Evolutionary conservation across 2,113 vertebrate genomes (phyloP).

Genomic region (Neogale vison): DNA sequence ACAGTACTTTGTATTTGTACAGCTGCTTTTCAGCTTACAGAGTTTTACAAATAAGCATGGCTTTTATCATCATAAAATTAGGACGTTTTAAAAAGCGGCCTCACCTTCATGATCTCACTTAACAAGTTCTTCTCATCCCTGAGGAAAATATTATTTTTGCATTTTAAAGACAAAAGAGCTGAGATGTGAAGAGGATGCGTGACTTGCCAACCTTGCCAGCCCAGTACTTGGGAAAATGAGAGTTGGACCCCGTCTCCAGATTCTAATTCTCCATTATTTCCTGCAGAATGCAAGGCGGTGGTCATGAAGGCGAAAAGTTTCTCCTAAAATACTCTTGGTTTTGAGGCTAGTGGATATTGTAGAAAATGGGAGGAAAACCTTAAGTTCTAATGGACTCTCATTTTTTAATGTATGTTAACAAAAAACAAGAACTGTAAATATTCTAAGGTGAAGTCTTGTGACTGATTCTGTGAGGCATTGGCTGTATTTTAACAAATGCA

Average conservation of each 20-base stretch:
- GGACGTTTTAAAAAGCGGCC: neutral
- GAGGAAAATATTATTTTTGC: neutral
- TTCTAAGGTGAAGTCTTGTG: neutral
- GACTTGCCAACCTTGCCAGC: rapidly evolving
- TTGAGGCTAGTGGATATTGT: neutral
- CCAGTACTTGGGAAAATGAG: too few species aligned
- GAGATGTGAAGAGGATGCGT: neutral
- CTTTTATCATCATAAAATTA: neutral
- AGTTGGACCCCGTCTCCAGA: neutral
- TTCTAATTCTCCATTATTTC: neutral
- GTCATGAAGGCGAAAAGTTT: neutral
- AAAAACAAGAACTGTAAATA: neutral
- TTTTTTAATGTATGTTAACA: neutral
- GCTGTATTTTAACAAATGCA: neutral
- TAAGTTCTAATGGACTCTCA: neutral
- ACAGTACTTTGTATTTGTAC: neutral
- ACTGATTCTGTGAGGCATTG: rapidly evolving
- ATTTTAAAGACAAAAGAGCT: neutral
- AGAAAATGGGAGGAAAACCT: neutral
- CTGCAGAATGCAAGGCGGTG: rapidly evolving
- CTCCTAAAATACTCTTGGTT: neutral
- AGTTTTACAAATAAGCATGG: neutral
- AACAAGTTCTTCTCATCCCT: too few species aligned
- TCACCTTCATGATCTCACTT: neutral
- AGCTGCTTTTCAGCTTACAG: neutral